phyloP scores from a whole-genome alignment of 2,888 invertebrate species.

The Troides oblongomaculatus region DNA sequence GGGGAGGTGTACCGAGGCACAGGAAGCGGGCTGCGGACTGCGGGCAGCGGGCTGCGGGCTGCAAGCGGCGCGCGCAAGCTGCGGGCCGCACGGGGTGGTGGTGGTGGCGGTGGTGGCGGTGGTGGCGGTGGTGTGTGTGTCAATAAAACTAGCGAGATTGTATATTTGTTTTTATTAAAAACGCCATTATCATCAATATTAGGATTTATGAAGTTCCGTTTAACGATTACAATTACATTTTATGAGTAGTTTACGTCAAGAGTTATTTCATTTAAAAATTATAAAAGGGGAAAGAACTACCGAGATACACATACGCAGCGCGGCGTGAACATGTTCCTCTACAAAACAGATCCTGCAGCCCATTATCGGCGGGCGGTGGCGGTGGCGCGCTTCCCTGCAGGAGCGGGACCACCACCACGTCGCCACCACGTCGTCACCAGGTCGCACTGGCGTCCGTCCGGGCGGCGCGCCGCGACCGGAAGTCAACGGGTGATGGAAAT shows the following conservation, averaged over 20 bases:
- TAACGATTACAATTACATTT: slow-evolving; percentile 77
- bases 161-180: slow-evolving; percentile 80
- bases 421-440: no score
- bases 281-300: slow-evolving; percentile 65
- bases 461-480: slow-evolving; percentile 40
- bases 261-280: slow-evolving; percentile 69
- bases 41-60: slow-evolving; percentile 20
- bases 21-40: slow-evolving; percentile 30
- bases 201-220: slow-evolving; percentile 80
- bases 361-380: slow-evolving; percentile 35
- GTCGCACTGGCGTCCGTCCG: no score
- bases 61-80: no score
- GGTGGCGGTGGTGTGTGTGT: no score
- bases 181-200: slow-evolving; percentile 80
- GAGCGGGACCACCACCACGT: not conserved
- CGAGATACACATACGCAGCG: slow-evolving; percentile 41
- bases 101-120: no score
- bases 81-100: no score
- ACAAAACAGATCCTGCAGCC: slow-evolving; percentile 42
- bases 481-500: slow-evolving; percentile 55
- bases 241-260: slow-evolving; percentile 77
- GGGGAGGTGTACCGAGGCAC: slow-evolving; percentile 41
- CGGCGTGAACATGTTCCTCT: slow-evolving; percentile 30
- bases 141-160: slow-evolving; percentile 74
- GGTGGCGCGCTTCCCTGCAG: not conserved